A percentile compares a stretch with the other conserved stretches of the same genome.
These are phyloP conservation scores for Microplitis demolitor DNA, from an alignment of 1,140 invertebrate species.

Conservation along the genomic window DNA sequence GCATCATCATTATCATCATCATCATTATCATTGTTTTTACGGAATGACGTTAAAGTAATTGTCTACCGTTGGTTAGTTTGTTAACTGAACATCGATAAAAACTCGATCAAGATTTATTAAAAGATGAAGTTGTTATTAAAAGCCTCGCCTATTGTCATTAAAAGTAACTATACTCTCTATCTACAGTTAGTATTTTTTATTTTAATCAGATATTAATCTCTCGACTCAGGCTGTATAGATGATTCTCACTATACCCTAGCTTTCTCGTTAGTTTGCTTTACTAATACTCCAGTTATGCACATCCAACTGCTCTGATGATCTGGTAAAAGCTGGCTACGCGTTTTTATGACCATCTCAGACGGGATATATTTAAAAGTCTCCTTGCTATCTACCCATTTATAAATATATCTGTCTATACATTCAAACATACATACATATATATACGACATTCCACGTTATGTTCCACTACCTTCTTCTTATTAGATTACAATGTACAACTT, in stretches of 20 bases:
- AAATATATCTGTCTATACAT: not conserved
- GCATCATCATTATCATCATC: no score
- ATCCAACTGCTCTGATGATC: not conserved
- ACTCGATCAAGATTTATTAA: no score
- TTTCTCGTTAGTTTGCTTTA: not conserved
- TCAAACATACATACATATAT: not conserved
- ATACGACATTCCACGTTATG: not conserved
- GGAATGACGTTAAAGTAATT: no score
- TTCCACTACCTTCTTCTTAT: not conserved
- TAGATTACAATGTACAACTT: slow-evolving; percentile 5
- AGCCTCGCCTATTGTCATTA: not conserved
- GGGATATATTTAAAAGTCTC: no score
- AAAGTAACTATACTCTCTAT: not conserved
- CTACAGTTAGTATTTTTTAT: not conserved
- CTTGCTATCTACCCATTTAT: no score
- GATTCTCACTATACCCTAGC: not conserved
- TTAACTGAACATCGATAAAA: no score
- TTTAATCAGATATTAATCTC: not conserved
- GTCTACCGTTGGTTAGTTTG: no score
- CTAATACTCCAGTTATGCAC: not conserved
- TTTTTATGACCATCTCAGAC: not conserved
- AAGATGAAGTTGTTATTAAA: not conserved
- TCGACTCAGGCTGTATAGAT: not conserved
- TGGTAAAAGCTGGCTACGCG: not conserved
- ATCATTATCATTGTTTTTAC: no score